Conservation (phyloP, 2,113 vertebrate species). For the Fulica atra region DNA sequence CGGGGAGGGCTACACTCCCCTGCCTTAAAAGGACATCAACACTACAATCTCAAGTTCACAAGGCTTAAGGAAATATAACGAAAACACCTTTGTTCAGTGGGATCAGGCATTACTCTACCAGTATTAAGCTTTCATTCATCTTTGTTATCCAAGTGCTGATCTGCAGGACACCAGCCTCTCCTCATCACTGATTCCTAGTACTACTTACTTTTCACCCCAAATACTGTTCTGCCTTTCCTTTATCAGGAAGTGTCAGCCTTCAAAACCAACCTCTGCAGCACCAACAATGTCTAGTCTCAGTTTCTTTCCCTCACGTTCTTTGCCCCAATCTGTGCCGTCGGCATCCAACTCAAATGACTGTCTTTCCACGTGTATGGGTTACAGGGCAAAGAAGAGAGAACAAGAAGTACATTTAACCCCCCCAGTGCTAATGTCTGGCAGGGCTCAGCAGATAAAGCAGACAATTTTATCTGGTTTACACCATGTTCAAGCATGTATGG, state of each 20-base stretch:
- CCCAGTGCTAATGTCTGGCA: neutral
- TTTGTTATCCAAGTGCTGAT: neutral
- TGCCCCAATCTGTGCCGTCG: accelerated
- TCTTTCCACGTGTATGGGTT: neutral
- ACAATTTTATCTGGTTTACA: neutral
- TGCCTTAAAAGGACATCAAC: neutral
- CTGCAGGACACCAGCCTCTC: neutral
- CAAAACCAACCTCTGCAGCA: neutral
- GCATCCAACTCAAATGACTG: neutral
- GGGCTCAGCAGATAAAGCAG: neutral
- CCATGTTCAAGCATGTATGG: accelerated
- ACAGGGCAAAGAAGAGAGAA: neutral
- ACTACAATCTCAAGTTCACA: neutral
- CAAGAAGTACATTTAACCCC: neutral
- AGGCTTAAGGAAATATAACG: neutral
- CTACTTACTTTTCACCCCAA: neutral
- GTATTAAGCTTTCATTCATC: neutral
- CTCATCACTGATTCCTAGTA: neutral
- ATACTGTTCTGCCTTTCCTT: neutral
- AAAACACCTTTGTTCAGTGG: neutral
- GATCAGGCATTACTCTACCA: neutral
- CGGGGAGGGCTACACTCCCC: neutral
- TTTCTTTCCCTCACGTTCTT: neutral
- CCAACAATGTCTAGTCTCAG: neutral
- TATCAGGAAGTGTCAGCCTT: neutral